A percentile compares a stretch with the other conserved stretches of the same genome.
These are phyloP conservation scores for Campylomormyrus tamandua DNA, from an alignment of 2,113 vertebrate genomes.

Conservation along the genomic window DNA sequence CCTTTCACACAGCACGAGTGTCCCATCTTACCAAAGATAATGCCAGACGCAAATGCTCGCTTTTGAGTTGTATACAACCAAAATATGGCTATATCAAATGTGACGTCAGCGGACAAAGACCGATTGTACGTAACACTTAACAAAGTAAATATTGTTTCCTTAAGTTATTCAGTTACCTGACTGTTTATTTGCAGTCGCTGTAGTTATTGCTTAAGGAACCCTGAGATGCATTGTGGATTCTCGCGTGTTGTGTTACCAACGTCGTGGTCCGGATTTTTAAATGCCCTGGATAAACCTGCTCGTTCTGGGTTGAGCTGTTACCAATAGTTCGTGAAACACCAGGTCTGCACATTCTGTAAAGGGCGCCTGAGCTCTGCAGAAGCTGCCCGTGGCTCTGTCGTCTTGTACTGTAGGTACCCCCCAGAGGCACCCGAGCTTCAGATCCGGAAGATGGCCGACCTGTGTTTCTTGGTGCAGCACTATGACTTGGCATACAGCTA, in stretches of 20 bases:
- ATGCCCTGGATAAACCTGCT: not conserved
- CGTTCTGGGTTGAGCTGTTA: not conserved
- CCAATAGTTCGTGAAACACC: too few relatives aligned
- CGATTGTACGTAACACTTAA: not conserved
- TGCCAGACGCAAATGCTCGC: too few relatives aligned
- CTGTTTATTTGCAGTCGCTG: not conserved
- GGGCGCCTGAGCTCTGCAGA: not conserved
- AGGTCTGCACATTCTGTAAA: not conserved
- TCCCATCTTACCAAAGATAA: too few relatives aligned
- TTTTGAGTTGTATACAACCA: too few relatives aligned
- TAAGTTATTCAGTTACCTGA: not conserved
- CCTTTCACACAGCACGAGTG: too few relatives aligned
- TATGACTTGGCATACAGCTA: constrained; percentile 96
- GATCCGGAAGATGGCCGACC: constrained; percentile 96
- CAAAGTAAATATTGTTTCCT: not conserved
- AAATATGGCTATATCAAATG: too few relatives aligned
- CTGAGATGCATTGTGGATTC: not conserved
- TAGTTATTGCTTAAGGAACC: not conserved
- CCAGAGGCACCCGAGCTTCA: constrained; percentile 96
- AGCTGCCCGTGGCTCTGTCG: not conserved
- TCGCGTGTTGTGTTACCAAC: not conserved
- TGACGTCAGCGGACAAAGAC: too few relatives aligned
- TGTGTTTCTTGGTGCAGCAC: constrained; percentile 96
- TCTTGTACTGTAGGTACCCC: constrained; percentile 75
- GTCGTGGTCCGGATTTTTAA: not conserved